Percentiles rank a stretch among this genome's conserved stretches.
These are phyloP conservation scores for Proteles cristata DNA, from an alignment of 2,113 vertebrate species.

Conservation along the genomic window DNA sequence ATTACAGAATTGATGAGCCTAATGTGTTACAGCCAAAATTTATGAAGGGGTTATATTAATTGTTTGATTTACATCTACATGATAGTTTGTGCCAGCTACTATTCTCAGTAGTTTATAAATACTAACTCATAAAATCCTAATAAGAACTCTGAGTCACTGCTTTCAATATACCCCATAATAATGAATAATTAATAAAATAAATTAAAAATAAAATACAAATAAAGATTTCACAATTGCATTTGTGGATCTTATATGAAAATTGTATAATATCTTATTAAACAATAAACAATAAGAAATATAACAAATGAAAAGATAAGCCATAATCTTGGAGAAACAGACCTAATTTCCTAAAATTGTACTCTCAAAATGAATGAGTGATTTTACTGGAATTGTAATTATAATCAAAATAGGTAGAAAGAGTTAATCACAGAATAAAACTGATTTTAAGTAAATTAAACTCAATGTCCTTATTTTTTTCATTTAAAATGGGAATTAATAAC, in stretches of 20 bases:
- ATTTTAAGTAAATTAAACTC: neutral
- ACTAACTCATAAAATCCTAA: neutral
- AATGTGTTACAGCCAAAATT: neutral
- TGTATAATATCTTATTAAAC: neutral
- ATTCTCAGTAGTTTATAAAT: neutral
- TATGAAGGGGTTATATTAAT: neutral
- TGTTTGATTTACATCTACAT: neutral
- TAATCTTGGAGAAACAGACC: neutral
- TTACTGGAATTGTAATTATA: neutral
- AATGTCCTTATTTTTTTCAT: neutral
- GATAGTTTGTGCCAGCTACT: neutral
- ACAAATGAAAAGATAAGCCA: neutral
- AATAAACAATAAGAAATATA: neutral
- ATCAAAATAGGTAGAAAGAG: neutral
- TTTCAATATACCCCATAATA: neutral
- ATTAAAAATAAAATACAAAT: neutral
- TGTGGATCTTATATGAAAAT: neutral
- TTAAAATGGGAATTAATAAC: neutral
- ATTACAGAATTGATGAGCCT: neutral
- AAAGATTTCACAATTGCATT: neutral
- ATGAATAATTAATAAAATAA: neutral
- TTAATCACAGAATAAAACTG: neutral
- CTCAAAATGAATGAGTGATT: neutral
- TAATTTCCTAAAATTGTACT: neutral
- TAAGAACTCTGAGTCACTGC: neutral